Evolutionary conservation across 2,797 vertebrate genomes (phyloP).

Genomic region (Galagoides demidoff): DNA sequence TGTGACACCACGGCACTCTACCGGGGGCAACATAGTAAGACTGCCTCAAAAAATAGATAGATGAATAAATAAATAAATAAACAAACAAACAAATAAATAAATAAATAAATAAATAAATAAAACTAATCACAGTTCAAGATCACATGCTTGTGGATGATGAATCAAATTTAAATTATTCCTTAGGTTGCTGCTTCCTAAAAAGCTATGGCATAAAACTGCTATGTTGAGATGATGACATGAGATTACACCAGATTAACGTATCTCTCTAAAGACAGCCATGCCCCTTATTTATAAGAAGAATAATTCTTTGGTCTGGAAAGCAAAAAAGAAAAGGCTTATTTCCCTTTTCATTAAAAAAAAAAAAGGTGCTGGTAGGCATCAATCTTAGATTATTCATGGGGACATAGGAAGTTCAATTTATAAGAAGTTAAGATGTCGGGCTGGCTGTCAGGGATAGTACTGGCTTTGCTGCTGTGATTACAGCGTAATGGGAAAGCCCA

Average conservation of each 20-base stretch:
- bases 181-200: neutral
- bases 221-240: neutral
- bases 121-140: neutral
- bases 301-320: neutral
- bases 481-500: conserved; percentile 80
- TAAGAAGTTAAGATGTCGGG: conserved; percentile 83
- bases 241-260: neutral
- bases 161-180: neutral
- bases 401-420: conserved; percentile 54
- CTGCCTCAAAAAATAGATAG: no score
- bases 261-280: neutral
- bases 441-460: conserved; percentile 74
- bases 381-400: conserved; percentile 11
- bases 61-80: no score
- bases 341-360: neutral
- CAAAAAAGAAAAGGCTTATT: neutral
- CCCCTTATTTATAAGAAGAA: neutral
- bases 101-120: no score
- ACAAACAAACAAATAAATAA: neutral
- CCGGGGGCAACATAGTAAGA: no score
- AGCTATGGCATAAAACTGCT: neutral
- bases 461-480: conserved; percentile 69
- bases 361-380: conserved; percentile 13
- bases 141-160: neutral
- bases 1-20: no score